Evolutionary conservation across 35 echinoderm and acorn worm species (phyloP).

Genomic region (Acanthaster planci): DNA sequence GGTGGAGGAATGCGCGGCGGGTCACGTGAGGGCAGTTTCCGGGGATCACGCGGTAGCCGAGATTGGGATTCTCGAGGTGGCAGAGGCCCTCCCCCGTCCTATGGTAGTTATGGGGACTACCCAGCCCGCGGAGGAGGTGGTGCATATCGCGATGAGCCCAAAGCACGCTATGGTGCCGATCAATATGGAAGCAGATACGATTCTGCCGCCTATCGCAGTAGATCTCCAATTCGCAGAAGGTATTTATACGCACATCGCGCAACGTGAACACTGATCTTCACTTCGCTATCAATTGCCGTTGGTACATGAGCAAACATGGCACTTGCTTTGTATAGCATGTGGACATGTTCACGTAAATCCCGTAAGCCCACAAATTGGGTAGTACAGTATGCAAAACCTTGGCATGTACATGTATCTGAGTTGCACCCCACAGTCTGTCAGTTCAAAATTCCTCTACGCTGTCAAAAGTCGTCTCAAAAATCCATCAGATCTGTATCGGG

Average conservation of each 20-base stretch:
- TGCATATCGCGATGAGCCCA: slow-evolving; percentile 53
- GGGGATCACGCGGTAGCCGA: slow-evolving; percentile 33
- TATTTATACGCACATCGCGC: slow-evolving; percentile 60
- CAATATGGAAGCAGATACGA: slow-evolving; percentile 42
- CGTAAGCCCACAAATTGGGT: no score
- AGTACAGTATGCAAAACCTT: no score
- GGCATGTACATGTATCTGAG: no score
- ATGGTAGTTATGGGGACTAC: slow-evolving; percentile 40
- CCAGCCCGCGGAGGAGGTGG: slow-evolving; percentile 13
- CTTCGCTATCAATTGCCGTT: no score
- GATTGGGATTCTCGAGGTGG: slow-evolving; percentile 1
- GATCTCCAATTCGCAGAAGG: slow-evolving; percentile 97
- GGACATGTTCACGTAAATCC: no score
- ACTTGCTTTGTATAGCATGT: no score
- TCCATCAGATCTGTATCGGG: no score
- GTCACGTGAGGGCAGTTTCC: slow-evolving; percentile 2
- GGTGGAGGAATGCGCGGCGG: slow-evolving; percentile 49
- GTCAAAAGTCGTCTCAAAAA: no score
- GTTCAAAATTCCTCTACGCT: no score
- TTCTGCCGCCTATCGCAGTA: slow-evolving; percentile 81
- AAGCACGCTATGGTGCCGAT: slow-evolving; percentile 18
- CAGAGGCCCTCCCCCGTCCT: slow-evolving; percentile 40
- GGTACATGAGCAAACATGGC: no score
- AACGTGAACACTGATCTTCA: background rate
- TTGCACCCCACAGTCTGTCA: no score